Evolutionary conservation across 2,113 vertebrate genomes (phyloP).

Genomic region (Dunckerocampus dactyliophorus): DNA sequence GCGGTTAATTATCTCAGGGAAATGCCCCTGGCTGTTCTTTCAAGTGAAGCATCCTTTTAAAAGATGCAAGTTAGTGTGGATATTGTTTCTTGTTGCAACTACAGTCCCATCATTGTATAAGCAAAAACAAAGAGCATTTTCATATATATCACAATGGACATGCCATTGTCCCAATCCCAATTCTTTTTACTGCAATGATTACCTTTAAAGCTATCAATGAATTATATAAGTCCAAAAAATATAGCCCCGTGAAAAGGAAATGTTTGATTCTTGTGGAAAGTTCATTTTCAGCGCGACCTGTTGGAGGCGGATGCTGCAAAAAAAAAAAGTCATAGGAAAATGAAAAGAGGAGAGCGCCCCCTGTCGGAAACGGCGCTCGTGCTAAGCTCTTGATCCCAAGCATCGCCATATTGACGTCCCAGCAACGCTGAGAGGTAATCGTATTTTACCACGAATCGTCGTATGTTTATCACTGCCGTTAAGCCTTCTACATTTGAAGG

Average conservation of each 20-base stretch:
- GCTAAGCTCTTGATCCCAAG: slow-evolving; percentile 68
- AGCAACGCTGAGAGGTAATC: slow-evolving; percentile 70
- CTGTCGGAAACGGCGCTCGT: slow-evolving; percentile 50
- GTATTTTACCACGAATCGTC: slow-evolving; percentile 47
- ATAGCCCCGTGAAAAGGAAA: neutral
- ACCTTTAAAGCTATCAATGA: no score
- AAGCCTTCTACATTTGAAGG: slow-evolving; percentile 1
- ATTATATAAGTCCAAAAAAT: slow-evolving; percentile 2
- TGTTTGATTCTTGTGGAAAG: slow-evolving; percentile 10
- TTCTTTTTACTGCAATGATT: no score
- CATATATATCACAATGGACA: neutral
- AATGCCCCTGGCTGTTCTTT: slow-evolving; percentile 20
- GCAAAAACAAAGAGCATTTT: slow-evolving; percentile 24
- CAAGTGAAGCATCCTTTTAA: slow-evolving; percentile 8
- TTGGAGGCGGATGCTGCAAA: slow-evolving; percentile 30
- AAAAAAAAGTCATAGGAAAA: slow-evolving; percentile 14
- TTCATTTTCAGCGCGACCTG: slow-evolving; percentile 35
- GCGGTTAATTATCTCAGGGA: slow-evolving; percentile 17
- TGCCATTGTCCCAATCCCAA: no score
- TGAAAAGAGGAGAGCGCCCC: slow-evolving; percentile 57
- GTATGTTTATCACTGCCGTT: slow-evolving; percentile 4
- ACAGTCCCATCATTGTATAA: slow-evolving; percentile 17
- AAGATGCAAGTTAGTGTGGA: slow-evolving; percentile 13
- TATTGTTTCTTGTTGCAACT: slow-evolving; percentile 32
- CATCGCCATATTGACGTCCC: slow-evolving; percentile 76